Evolutionary conservation across 2,888 invertebrate genomes (phyloP).

Genomic region (Drymonia ruficornis): DNA sequence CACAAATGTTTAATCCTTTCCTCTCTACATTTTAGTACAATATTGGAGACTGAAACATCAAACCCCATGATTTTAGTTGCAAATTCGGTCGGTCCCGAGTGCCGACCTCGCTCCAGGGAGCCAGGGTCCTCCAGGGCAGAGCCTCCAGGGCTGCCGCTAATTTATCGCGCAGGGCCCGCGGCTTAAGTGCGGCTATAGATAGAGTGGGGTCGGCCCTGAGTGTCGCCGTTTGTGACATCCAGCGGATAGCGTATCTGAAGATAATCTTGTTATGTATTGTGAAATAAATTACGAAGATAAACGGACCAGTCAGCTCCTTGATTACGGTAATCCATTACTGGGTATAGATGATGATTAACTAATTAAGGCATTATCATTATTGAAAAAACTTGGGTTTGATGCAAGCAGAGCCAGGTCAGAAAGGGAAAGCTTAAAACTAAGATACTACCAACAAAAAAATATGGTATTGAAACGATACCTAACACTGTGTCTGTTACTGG

Average conservation of each 20-base stretch:
- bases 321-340: too few species aligned
- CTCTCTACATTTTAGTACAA: background rate
- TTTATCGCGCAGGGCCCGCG: conserved; percentile 22
- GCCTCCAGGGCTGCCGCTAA: conserved; percentile 22
- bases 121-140: conserved; percentile 4
- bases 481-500: conserved; percentile 1
- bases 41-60: background rate
- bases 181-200: conserved; percentile 20
- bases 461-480: too few species aligned
- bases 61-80: conserved; percentile 5
- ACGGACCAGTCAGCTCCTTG: too few species aligned
- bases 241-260: background rate
- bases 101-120: conserved; percentile 8
- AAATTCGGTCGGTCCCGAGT: conserved; percentile 10
- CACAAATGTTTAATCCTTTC: too few species aligned
- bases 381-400: too few species aligned
- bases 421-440: too few species aligned
- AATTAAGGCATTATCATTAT: too few species aligned
- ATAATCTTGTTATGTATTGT: too few species aligned
- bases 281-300: too few species aligned
- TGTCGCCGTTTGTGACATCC: background rate
- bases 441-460: too few species aligned
- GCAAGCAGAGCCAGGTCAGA: too few species aligned
- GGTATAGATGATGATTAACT: too few species aligned
- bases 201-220: conserved; percentile 25